Evolutionary conservation across 2,888 invertebrate genomes (phyloP), one percentile per base, ranked within the genome.

Genomic region (Eupithecia centaureata): DNA sequence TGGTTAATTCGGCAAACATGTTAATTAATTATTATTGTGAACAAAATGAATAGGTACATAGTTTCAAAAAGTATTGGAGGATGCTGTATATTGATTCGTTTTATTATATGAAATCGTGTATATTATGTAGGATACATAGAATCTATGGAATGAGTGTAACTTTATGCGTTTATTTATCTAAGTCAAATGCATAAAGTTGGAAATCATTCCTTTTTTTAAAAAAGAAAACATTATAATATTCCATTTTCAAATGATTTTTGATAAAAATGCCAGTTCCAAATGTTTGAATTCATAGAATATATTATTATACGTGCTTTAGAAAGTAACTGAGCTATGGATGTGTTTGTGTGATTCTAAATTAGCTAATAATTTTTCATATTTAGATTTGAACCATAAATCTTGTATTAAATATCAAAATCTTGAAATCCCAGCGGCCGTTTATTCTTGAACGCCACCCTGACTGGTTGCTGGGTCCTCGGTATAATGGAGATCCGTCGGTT

Each of bases 351-450:
- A 18, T 22, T 22, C 22, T 12, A 10, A 2, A 18, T 38, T 38
- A 10, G 3, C 27, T 2, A 52, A 22, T 27, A 27, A 27, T 7
- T 27, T 52, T 52, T 22, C n/a, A 12, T 47, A 0, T 47, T 18
- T 22, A n/a, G 22, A 10, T 51, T 5, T 38, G 2, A 38, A 38
- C 15, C n/a, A 5, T 38, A 35, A 35, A 35, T 54, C 27, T 12
- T 57, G 25, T 25, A 12, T 51, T 69, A 89, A 67, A 80, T 65
- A 76, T 91, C 91, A 69, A 92, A 91, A 15, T 89, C 87, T 68
- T 91, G 90, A 61, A 86, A 85, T 42, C 91, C 92, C 7, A 91
- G 79, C 0, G 87, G 86, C 18, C 82, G 81, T 2, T 76, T 71
- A 1, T 73, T 56, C 67, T 84, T 89, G 47, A 76, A 74, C 1